Base-by-base conservation (phyloP, 1,140 invertebrate genomes). In the Pristionchus pacificus region DNA sequence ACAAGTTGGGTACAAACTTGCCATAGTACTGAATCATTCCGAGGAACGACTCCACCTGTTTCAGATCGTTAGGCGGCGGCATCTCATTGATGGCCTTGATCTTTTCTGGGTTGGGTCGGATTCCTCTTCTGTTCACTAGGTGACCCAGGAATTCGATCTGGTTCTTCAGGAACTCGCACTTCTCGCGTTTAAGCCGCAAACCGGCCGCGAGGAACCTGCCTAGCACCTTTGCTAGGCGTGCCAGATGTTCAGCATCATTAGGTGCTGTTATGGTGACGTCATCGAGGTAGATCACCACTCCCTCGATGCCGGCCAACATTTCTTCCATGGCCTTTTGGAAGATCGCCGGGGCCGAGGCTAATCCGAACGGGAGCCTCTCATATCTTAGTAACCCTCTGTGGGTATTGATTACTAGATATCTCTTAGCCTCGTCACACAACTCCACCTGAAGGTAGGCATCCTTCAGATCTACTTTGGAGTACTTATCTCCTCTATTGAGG, bases 251-350 rank as follows among this genome's bases (percentile, higher is more conserved):
- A n/a, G 63, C 58, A 27, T 49, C 2, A 3, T 30, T 66, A 2
- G n/a, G 10, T 19, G 59, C 75, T 10, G 74, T 74, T 29, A 76
- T 55, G 28, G 70, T 74, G 28, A 77, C 55, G 66, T 77, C 76
- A 31, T 77, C 79, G 0, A 80, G 38, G 33, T 79, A 79, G n/a
- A 19, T 60, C 25, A 77, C 65, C 19, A 77, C 77, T 27, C 72
- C 77, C 30, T 75, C 73, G 3, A 85, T 62, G 30, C 74, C 77
- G 57, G 64, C 28, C 13, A 88, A 64, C 2, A 85, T 74, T 70
- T 81, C 71, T 57, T 86, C 84, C 27, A 88, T 86, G 24, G 84
- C 78, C 69, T 82, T 55, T 75, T 88, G 85, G 72, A 88, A 89
- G 69, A 86, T 84, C 19, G 80, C 75, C 25, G 87, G 85, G 0